These are phyloP conservation scores for Chironex yamaguchii DNA, from an alignment of 30 jellyfish, hydroid and myxozoan genomes.

Conservation along the genomic window DNA sequence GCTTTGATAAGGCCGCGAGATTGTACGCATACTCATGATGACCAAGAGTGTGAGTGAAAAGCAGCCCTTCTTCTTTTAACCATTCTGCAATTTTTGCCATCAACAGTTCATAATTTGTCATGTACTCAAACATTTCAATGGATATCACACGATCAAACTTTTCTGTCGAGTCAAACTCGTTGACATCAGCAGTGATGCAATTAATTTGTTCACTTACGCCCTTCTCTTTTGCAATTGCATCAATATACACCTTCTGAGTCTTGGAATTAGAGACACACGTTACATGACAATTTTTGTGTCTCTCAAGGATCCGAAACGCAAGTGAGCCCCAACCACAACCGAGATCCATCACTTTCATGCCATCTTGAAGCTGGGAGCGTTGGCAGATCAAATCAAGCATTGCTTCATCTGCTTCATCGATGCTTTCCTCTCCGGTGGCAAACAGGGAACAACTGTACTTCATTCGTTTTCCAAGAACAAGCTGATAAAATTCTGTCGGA, in stretches of 20 bases:
- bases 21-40: constrained; percentile 77
- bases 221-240: constrained; percentile 49
- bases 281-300: constrained; percentile 71
- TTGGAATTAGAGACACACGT: constrained; percentile 75
- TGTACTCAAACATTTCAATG: constrained; percentile 94
- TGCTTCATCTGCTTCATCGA: constrained; percentile 76
- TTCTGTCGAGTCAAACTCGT: constrained; percentile 65
- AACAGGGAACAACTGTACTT: constrained; percentile 80
- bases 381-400: constrained; percentile 76
- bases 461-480: constrained; percentile 78
- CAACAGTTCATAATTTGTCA: constrained; percentile 78
- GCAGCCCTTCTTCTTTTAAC: constrained; percentile 79
- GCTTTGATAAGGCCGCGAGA: constrained; percentile 63
- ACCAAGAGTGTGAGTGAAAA: constrained; percentile 80
- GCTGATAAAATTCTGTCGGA: constrained; percentile 77
- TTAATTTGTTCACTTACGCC: constrained; percentile 59
- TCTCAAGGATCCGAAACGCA: constrained; percentile 77
- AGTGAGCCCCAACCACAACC: constrained; percentile 97
- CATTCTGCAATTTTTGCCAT: constrained; percentile 82
- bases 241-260: constrained; percentile 74
- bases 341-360: constrained; percentile 79
- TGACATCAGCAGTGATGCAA: constrained; percentile 89
- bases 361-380: constrained; percentile 71
- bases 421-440: constrained; percentile 45
- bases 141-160: constrained; percentile 84